A percentile compares a stretch with the other conserved stretches of the same genome.
These are phyloP conservation scores for Gadopsis marmoratus DNA, from an alignment of 2,797 vertebrate genomes.

Conservation along the genomic window DNA sequence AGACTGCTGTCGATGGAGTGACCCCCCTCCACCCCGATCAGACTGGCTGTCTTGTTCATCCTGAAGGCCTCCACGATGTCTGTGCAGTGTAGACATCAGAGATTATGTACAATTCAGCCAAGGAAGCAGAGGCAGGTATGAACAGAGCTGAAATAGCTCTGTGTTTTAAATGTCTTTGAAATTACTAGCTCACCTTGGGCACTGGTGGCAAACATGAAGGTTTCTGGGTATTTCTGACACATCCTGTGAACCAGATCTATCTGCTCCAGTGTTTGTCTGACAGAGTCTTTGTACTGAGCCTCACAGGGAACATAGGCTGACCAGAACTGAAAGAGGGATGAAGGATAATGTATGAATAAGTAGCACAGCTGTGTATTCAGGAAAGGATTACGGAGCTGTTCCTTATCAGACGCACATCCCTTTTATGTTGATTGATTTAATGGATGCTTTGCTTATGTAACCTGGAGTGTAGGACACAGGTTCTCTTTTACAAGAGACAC, in stretches of 20 bases:
- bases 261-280: constrained; percentile 93
- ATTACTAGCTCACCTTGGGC: constrained; percentile 72
- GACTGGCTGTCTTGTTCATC: constrained; percentile 87
- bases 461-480: not conserved
- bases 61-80: constrained; percentile 81
- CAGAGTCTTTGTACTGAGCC: constrained; percentile 91
- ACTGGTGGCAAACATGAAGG: constrained; percentile 81
- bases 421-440: not conserved
- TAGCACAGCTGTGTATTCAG: not conserved
- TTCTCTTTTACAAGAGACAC: not conserved
- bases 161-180: not conserved
- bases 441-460: not conserved
- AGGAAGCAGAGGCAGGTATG: not conserved
- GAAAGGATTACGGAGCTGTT: not conserved
- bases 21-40: constrained; percentile 94
- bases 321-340: constrained; percentile 90
- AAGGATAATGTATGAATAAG: not conserved
- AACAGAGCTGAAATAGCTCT: not conserved
- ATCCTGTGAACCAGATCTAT: constrained; percentile 93
- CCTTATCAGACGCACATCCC: not conserved
- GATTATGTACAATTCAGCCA: not conserved
- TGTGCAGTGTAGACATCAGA: constrained; percentile 46
- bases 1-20: constrained; percentile 96
- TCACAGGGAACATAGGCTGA: constrained; percentile 90
- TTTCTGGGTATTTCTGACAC: constrained; percentile 87